Evolutionary conservation across 2,797 vertebrate species (phyloP).

Genomic region (Xiphophorus birchmanni): DNA sequence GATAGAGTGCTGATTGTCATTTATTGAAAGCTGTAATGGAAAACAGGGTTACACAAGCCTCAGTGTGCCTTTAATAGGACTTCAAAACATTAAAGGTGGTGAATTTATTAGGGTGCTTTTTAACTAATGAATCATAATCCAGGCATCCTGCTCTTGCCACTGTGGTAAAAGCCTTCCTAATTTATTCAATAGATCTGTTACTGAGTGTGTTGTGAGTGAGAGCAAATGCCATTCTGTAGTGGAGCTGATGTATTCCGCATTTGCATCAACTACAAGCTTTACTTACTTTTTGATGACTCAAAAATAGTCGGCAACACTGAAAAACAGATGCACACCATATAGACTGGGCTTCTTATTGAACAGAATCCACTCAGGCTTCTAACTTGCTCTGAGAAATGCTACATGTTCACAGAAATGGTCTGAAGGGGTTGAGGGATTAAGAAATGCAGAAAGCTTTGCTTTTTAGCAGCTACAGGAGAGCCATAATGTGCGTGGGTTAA

Average conservation of each 20-base stretch:
- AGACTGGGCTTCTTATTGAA: constrained; percentile 42
- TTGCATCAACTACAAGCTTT: constrained; percentile 14
- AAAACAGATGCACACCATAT: neutral
- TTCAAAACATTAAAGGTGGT: constrained; percentile 77
- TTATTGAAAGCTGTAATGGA: constrained; percentile 82
- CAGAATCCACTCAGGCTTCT: constrained; percentile 39
- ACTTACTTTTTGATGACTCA: constrained; percentile 9
- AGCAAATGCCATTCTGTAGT: constrained; percentile 34
- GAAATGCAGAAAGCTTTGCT: constrained; percentile 26
- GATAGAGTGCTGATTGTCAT: constrained; percentile 74
- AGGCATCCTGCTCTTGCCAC: constrained; percentile 60
- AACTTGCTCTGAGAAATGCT: constrained; percentile 30
- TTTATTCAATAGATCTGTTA: constrained; percentile 72
- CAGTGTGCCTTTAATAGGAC: constrained; percentile 74
- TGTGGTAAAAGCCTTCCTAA: constrained; percentile 79
- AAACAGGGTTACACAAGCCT: constrained; percentile 57
- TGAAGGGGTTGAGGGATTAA: constrained; percentile 27
- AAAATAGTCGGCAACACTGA: constrained; percentile 9
- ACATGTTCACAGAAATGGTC: constrained; percentile 12
- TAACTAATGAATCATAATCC: constrained; percentile 77
- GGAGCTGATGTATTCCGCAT: constrained; percentile 28
- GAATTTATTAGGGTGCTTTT: constrained; percentile 77
- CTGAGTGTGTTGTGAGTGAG: constrained; percentile 42
- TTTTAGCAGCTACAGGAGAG: constrained; percentile 27
- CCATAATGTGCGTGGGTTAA: constrained; percentile 13